These are phyloP conservation scores for Micronycteris hirsuta DNA, from an alignment of 2,113 vertebrate species.

Conservation along the genomic window DNA sequence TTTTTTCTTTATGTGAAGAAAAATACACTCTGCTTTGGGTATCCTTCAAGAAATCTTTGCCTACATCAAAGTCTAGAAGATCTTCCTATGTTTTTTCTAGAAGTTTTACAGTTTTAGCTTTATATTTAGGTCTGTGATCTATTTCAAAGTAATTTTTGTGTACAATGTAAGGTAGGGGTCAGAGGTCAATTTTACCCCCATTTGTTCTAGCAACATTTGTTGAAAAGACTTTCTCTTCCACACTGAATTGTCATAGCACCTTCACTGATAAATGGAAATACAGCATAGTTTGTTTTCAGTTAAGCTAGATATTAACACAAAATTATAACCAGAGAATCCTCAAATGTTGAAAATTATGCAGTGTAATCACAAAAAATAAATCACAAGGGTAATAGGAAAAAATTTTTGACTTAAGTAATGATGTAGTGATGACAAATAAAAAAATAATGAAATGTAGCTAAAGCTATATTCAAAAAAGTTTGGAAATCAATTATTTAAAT, in stretches of 20 bases:
- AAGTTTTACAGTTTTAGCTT: too few species aligned
- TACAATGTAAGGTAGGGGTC: not conserved
- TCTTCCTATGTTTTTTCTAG: not conserved
- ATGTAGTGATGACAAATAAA: not conserved
- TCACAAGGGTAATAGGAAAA: not conserved
- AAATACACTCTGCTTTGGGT: not conserved
- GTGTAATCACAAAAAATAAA: not conserved
- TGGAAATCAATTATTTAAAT: not conserved
- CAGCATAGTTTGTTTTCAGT: not conserved
- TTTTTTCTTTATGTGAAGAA: not conserved
- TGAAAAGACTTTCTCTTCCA: not conserved
- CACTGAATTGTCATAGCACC: not conserved
- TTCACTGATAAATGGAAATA: not conserved
- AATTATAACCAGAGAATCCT: not conserved
- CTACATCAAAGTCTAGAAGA: not conserved
- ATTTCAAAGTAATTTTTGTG: too few species aligned
- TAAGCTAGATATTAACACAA: not conserved
- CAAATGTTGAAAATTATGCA: not conserved
- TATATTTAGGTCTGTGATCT: too few species aligned
- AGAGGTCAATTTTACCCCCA: not conserved
- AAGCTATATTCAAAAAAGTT: not conserved
- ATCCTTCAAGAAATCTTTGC: not conserved
- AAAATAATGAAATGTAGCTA: not conserved
- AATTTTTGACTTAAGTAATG: not conserved
- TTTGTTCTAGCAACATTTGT: not conserved